phyloP scores from a whole-genome alignment of 2,888 invertebrate species.

The Caenorhabditis sp. region DNA sequence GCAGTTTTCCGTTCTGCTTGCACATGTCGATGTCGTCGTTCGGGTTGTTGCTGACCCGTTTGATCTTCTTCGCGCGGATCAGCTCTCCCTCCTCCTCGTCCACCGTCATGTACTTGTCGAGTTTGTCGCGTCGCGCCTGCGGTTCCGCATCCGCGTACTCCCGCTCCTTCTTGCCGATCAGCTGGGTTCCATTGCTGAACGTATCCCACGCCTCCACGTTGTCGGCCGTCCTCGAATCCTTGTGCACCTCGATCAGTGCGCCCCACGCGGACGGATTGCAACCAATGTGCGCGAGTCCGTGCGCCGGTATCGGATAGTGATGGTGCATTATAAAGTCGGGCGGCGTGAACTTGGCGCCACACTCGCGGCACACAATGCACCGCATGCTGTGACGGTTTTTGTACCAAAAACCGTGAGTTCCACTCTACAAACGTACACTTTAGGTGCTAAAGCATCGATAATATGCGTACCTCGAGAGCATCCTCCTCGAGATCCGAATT shows the following conservation, averaged over 20 bases:
- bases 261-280: neutral
- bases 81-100: slow-evolving; percentile 4
- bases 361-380: slow-evolving; percentile 24
- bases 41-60: neutral
- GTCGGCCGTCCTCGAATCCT: neutral
- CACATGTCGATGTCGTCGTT: neutral
- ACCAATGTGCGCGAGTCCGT: slow-evolving; percentile 2
- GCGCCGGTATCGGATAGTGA: neutral
- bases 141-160: neutral
- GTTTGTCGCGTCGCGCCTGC: neutral
- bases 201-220: slow-evolving; percentile 13
- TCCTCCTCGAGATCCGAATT: slow-evolving; percentile 24
- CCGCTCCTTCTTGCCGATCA: neutral
- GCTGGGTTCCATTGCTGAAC: slow-evolving; percentile 20
- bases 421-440: slow-evolving; percentile 2
- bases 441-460: neutral
- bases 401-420: slow-evolving; percentile 34
- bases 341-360: slow-evolving; percentile 20
- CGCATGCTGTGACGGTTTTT: slow-evolving; percentile 21
- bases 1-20: neutral
- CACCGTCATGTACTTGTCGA: neutral
- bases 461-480: neutral
- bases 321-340: slow-evolving; percentile 25
- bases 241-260: neutral
- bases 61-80: neutral